Conservation (phyloP, 2,888 invertebrate species). For the Amphipyra berbera region DNA sequence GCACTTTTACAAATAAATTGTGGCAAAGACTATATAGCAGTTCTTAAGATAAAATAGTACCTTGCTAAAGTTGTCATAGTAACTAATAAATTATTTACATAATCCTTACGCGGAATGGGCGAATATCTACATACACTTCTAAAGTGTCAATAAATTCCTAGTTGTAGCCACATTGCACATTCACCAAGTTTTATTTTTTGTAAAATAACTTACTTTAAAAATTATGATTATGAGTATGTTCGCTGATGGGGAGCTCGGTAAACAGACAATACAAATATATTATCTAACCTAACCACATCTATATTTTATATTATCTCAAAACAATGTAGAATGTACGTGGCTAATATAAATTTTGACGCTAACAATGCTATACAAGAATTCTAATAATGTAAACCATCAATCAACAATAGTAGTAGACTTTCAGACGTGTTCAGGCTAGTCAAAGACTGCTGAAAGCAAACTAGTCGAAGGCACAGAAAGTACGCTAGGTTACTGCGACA, state of each 20-base stretch:
- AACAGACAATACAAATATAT: slow-evolving; percentile 50
- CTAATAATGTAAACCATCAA: slow-evolving; percentile 60
- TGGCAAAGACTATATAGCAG: slow-evolving; percentile 71
- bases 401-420: slow-evolving; percentile 69
- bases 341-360: slow-evolving; percentile 53
- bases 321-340: slow-evolving; percentile 56
- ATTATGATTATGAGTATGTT: slow-evolving; percentile 78
- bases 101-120: slow-evolving; percentile 71
- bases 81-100: slow-evolving; percentile 79
- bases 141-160: slow-evolving; percentile 74
- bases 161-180: slow-evolving; percentile 82
- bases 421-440: slow-evolving; percentile 61
- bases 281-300: slow-evolving; percentile 54
- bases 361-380: slow-evolving; percentile 53
- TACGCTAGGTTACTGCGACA: slow-evolving; percentile 77
- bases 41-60: slow-evolving; percentile 72
- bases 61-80: slow-evolving; percentile 69
- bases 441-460: slow-evolving; percentile 78
- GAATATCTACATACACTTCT: slow-evolving; percentile 84
- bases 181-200: slow-evolving; percentile 68
- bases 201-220: slow-evolving; percentile 70
- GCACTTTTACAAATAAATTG: slow-evolving; percentile 77
- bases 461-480: slow-evolving; percentile 83
- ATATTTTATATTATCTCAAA: slow-evolving; percentile 58
- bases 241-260: slow-evolving; percentile 55